Conservation (phyloP, 2,888 invertebrate species). For the Augochlorella aurata region DNA sequence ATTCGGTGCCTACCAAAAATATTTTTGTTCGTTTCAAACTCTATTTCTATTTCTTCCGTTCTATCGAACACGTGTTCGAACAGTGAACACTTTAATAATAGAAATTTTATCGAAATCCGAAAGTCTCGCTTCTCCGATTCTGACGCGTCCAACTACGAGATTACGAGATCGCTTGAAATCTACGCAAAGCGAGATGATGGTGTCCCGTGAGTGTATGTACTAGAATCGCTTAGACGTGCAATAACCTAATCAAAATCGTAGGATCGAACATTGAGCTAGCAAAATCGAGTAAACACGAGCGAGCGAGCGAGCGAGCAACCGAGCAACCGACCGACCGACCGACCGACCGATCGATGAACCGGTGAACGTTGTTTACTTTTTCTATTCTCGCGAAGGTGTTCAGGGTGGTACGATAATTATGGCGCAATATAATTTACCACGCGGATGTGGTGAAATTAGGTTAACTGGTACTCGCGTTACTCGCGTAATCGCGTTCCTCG, state of each 20-base stretch:
- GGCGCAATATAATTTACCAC: conserved; percentile 53
- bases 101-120: no score
- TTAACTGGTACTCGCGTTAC: conserved; percentile 58
- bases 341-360: background rate
- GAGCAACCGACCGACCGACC: background rate
- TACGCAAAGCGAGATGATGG: no score
- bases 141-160: no score
- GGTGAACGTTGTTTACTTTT: conserved; percentile 42
- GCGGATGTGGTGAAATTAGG: conserved; percentile 61
- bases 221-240: no score
- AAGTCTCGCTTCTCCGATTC: no score
- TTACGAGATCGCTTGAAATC: no score
- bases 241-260: no score
- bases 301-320: background rate
- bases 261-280: background rate
- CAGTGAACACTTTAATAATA: background rate
- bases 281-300: background rate
- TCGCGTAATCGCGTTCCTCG: conserved; percentile 56
- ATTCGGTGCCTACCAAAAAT: conserved; percentile 21
- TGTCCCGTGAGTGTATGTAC: no score
- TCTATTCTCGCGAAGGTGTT: conserved; percentile 32
- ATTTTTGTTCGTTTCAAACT: no score
- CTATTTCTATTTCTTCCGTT: background rate
- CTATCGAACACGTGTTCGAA: background rate
- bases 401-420: conserved; percentile 56